Percentiles rank a stretch among this genome's conserved stretches.
Evolutionary conservation across 35 echinoderm and acorn worm genomes (phyloP).

Genomic region (Strongylocentrotus purpuratus): DNA sequence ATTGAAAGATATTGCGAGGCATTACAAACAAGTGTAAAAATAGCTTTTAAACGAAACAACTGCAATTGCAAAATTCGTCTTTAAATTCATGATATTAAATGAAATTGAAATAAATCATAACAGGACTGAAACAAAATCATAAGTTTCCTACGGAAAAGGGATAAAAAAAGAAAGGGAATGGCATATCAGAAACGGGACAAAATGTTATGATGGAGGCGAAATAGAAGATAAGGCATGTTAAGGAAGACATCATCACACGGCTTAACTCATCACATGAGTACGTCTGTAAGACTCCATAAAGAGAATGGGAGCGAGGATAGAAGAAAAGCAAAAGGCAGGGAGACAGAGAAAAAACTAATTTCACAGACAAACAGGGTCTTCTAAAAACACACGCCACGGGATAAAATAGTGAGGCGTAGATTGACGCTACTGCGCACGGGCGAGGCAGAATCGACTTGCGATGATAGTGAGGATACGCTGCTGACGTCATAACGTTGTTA

Average conservation of each 20-base stretch:
- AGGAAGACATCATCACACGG: not conserved
- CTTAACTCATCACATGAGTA: not conserved
- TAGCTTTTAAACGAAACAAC: too few species aligned
- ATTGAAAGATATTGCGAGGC: too few species aligned
- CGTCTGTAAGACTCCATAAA: not conserved
- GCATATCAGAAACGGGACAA: too few species aligned
- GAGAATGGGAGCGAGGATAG: not conserved
- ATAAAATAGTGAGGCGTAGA: not conserved
- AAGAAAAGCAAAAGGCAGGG: not conserved
- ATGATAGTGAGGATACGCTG: not conserved
- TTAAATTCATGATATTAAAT: too few species aligned
- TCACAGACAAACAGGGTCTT: conserved; percentile 14
- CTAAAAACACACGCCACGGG: not conserved
- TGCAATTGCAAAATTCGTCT: too few species aligned
- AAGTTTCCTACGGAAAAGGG: too few species aligned
- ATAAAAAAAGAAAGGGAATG: too few species aligned
- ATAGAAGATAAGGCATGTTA: too few species aligned
- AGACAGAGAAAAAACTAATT: conserved; percentile 1
- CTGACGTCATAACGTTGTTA: conserved; percentile 16
- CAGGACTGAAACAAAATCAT: too few species aligned
- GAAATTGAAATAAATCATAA: too few species aligned
- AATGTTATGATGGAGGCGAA: too few species aligned
- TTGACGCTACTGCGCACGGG: not conserved
- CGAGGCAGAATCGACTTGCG: not conserved
- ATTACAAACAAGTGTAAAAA: too few species aligned